Evolutionary conservation across 1,140 invertebrate genomes (phyloP), one percentile per base, ranked within the genome.

Genomic region (Dreissena polymorpha): DNA sequence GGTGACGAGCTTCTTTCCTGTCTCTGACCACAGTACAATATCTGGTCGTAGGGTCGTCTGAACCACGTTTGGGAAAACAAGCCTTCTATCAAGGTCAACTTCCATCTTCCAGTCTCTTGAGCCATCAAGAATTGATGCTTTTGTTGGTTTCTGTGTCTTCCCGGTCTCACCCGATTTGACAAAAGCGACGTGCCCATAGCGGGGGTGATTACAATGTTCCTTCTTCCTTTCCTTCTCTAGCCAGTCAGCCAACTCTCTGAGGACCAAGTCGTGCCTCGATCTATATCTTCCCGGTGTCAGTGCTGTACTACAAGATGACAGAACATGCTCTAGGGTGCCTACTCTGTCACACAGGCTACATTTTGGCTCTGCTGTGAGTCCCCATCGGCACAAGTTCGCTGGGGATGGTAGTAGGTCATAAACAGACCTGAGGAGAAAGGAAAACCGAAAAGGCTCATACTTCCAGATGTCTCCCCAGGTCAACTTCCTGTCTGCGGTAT

Each of bases 381-480:
- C 78, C 69, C 29, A 72, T 55, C 69, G 29, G 57, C 27, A 71
- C n/a, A 71, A 23, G 53, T 80, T 80, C 12, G 25, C 51, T 71
- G 57, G 74, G n/a, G 60, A 65, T 23, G 77, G 67, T 21, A 80
- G 23, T 6, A 53, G 23, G n/a, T 71, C 67, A 57, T 57, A 71
- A 27, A 80, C 68, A 10, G 21, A 71, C 50, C 77, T 55, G 27
- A 80, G n/a, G 63, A 65, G 27, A 55, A 77, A 77, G 12, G 75
- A 67, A 39, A 77, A 25, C 25, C 63, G 14, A 21, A 77, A 25
- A 29, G 63, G 75, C 68, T 77, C 75, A 68, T 77, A 77, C 75
- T 77, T 77, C 74, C 74, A 76, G 55, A 76, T 76, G 55, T 76
- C 74, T 51, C 23, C 74, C 63, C 75, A 77, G 64, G 51, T 77